A percentile compares a stretch with the other conserved stretches of the same genome.
These are phyloP conservation scores for Odontocerum albicorne DNA, from an alignment of 2,888 invertebrate species.

Conservation along the genomic window DNA sequence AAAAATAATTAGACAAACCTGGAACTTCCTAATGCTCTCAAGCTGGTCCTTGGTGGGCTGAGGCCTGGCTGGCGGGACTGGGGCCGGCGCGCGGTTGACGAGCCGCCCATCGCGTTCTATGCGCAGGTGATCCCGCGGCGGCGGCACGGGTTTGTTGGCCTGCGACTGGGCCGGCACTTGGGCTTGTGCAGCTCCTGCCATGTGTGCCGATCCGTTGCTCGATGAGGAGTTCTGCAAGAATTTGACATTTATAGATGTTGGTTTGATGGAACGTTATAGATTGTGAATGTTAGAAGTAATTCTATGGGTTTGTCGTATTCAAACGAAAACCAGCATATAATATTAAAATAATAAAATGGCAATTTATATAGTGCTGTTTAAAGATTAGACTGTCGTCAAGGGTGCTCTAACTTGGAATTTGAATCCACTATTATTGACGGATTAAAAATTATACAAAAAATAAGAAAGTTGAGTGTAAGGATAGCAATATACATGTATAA, in stretches of 20 bases:
- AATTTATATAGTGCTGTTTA: too few species aligned
- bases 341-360: too few species aligned
- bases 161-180: constrained; percentile 57
- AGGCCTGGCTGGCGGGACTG: constrained; percentile 67
- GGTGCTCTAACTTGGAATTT: too few species aligned
- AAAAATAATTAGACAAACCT: constrained; percentile 60
- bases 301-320: neutral
- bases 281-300: neutral
- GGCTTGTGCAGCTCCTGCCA: neutral
- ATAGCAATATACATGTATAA: too few species aligned
- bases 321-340: too few species aligned
- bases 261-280: neutral
- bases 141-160: constrained; percentile 58
- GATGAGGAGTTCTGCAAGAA: constrained; percentile 3
- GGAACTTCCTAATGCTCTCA: constrained; percentile 90
- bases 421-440: too few species aligned
- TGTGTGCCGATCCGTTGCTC: constrained; percentile 3
- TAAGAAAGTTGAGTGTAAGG: too few species aligned
- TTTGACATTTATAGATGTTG: neutral
- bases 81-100: constrained; percentile 67
- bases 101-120: constrained; percentile 63
- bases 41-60: constrained; percentile 80
- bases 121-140: constrained; percentile 56
- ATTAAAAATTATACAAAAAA: too few species aligned
- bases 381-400: too few species aligned